Evolutionary conservation across 2,797 vertebrate genomes (phyloP), one percentile per base, ranked within the genome.

Genomic region (Mormyrops attenuatus): DNA sequence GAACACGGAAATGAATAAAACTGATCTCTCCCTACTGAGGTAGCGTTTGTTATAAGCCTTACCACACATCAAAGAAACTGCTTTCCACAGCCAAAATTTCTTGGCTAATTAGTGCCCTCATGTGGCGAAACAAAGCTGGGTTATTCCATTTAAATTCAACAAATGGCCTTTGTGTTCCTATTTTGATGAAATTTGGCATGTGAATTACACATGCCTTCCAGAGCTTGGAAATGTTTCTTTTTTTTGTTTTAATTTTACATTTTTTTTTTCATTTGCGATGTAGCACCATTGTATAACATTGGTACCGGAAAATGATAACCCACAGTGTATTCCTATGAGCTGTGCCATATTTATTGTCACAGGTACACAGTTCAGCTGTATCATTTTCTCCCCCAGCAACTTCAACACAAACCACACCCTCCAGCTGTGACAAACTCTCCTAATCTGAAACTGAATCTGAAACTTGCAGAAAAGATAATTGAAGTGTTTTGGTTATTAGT

Each of bases 1-100:
- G 57, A 22, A 60, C 57, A 22, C 2, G 47, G 84, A 1, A 90
- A 90, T 60, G 85, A 91, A 3, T 0, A 2, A 26, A 52, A 13
- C 41, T 91, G 13, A 52, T 90, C 89, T 66, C 91, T 92, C 73
- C 92, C 89, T 1, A 5, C 60, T 57, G 73, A 88, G 34, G 30
- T 63, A 60, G 49, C 90, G 52, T 94, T 53, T 92, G 3, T 17
- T 30, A 89, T 84, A 22, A 66, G 66, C 15, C 38, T 38, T 77
- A 15, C 2, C 34, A 41, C 6, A 8, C 69, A 2, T 41, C 38
- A 41, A 77, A 77, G 69, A 73, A 52, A 73, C 15, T 85, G 13
- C 15, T 50, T 88, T 53, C 17, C 50, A 85, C 55, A 88, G 60
- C 41, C 82, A 50, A 30, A 57, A 88, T 52, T 82, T 34, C 34